Evolutionary conservation across 2,888 invertebrate species (phyloP), one percentile per base, ranked within the genome.

Genomic region (Anticlea derivata): DNA sequence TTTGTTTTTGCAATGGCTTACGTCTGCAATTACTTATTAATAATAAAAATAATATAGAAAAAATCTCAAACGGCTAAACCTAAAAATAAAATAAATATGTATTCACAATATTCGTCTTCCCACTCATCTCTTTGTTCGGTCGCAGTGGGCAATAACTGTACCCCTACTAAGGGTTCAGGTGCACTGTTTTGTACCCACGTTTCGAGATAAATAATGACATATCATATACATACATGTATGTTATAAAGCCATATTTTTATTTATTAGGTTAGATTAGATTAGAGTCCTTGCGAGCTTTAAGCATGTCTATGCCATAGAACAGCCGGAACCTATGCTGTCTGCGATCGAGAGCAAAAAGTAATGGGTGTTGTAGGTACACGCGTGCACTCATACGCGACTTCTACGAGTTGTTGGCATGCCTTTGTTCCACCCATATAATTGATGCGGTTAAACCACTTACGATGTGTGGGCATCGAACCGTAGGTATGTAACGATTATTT

Each of bases 381-480:
- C 40, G 27, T 27, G 31, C 50, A 34, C 27, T 35, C 30, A 40
- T 55, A 48, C 40, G 40, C 46, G 50, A 50, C 44, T 55, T 50
- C 47, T 50, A 50, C 50, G 41, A 48, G 55, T 45, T 48, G 66
- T 61, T 64, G 63, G 63, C 65, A 64, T 66, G 66, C 70, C 73
- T 78, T 79, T 78, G 74, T 80, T 76, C 64, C 59, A 64, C 54
- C 67, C 63, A 60, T 68, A 61, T 72, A 75, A 78, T 75, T 75
- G 75, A 76, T 76, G 74, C 60, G 59, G 66, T 65, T 55, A 66
- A 60, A 65, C 70, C 67, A 73, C 75, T 78, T 74, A 75, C 66
- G 66, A 27, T 47, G 47, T 66, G 58, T 57, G 57, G 60, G 63
- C 47, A 40, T 50, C 17, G 37, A 20, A 11, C 10, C 20, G 23